Base-by-base conservation (phyloP, 2,888 invertebrate species). In the Melanotus villosus region DNA sequence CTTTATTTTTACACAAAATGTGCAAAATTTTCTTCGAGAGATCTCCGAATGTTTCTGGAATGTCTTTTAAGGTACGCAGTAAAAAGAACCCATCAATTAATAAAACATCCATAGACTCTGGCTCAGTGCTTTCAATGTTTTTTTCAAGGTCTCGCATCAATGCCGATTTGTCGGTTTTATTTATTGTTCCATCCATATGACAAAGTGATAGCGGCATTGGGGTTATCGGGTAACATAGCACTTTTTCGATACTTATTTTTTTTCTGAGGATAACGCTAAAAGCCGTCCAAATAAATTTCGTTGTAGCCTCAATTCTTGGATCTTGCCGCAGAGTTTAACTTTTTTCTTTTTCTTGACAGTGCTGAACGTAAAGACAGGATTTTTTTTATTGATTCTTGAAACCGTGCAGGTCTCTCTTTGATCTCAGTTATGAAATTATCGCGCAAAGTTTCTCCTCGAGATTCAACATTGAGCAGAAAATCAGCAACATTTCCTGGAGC, bases 401-500 rank as follows among this genome's bases (percentile, higher is more conserved):
- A 76, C 50, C 74, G 60, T 0, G 59, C 12, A 1, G 10, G 4
- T 30, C 62, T 16, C 26, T 23, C 19, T 2, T 36, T 23, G 47
- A 71, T 74, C 58, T 76, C 73, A 26, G 60, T 12, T 26, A 75
- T 70, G 30, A 76, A 75, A 9, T 26, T 41, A 41, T 54, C n/a
- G 26, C 45, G 16, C 26, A 38, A 14, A 3, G 6, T n/a, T n/a
- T 59, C 9, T 12, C 73, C 74, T 19, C 7, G 23, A 38, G 12
- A 43, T 54, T 74, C 65, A 19, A 75, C 41, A 59, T 70, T 73
- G 5, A 73, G 23, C 36, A 69, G 74, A 65, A 75, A 77, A 14
- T 70, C 50, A 18, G 38, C 41, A 26, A 73, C 69, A 14, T 65
- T 26, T 30, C 52, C 52, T 7, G 38, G 16, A 19, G 69, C 75